Base-by-base conservation (phyloP, 2,888 invertebrate genomes). In the Eristalis pertinax region DNA sequence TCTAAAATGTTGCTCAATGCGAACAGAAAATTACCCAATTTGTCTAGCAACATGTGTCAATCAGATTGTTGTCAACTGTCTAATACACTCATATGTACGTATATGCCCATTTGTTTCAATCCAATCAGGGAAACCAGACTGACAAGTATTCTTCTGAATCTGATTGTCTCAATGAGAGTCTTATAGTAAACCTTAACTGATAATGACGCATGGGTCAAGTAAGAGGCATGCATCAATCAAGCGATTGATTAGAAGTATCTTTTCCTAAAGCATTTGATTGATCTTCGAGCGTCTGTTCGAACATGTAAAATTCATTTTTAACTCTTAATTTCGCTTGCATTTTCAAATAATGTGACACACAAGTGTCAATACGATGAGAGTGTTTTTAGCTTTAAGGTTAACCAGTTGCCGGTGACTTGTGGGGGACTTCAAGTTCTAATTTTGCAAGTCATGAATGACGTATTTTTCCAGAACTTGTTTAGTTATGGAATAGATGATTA, bases 41-140 rank as follows among this genome's bases (percentile, higher is more conserved):
- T 19, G 50, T 50, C 19, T 19, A 10, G 7, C 50, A 50, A 50
- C 50, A 29, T 62, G 43, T 43, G 64, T 74, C 38, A 74, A 26
- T 65, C 32, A 32, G 70, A 38, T 60, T 19, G 15, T 32, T 32
- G 32, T 32, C 32, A 32, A 32, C 10, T 32, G 32, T 32, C 10
- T 10, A 8, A 32, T 32, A 5, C 1, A 32, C 32, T 4, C 4
- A 8, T 10, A 0, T 32, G 32, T 32, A 26, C 5, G 32, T 32
- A 10, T 32, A 32, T 10, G 8, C 32, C 32, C 32, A 32, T 32
- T 32, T 32, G 32, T 8, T 1, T 32, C 32, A 32, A 74, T 56
- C 24, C n/a, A 65, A 35, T n/a, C 26, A 26, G 64, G 5, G 11
- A 56, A 74, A 56, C 64, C 24, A 56, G 70, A 38, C 70, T 19